These are phyloP conservation scores for Luffia ferchaultella DNA, from an alignment of 2,888 invertebrate genomes.

Conservation along the genomic window DNA sequence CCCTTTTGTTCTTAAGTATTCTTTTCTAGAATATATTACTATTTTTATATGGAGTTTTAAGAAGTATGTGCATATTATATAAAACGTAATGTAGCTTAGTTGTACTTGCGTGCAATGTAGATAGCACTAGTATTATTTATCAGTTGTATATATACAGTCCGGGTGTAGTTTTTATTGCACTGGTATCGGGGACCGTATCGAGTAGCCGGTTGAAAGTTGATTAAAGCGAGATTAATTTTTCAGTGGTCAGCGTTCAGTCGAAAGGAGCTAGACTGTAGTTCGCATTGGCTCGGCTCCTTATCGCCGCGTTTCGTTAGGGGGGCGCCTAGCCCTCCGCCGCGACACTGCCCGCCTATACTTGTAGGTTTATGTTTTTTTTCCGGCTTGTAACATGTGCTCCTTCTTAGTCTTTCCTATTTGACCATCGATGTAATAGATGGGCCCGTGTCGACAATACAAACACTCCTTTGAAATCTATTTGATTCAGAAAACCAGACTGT, in stretches of 20 bases:
- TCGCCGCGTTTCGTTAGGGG: conserved; percentile 43
- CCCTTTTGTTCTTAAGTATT: too few species aligned
- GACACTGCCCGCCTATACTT: conserved; percentile 48
- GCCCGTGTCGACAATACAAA: too few species aligned
- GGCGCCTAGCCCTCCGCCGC: conserved; percentile 49
- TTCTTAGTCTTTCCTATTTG: too few species aligned
- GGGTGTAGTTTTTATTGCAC: not conserved
- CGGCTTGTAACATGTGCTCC: not conserved
- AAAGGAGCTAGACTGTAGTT: conserved; percentile 55
- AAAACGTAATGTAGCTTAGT: too few species aligned
- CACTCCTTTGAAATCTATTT: too few species aligned
- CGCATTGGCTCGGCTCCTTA: conserved; percentile 25
- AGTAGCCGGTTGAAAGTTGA: not conserved
- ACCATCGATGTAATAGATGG: too few species aligned
- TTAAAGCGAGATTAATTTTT: conserved; percentile 50
- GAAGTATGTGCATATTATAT: too few species aligned
- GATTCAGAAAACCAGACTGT: too few species aligned
- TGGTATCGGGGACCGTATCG: not conserved
- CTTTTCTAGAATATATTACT: too few species aligned
- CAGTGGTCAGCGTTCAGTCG: conserved; percentile 60
- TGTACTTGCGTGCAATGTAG: too few species aligned
- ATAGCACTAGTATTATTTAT: too few species aligned
- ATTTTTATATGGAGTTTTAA: too few species aligned
- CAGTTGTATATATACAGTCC: not conserved
- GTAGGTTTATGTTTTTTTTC: conserved; percentile 49